Percentiles rank a stretch among this genome's conserved stretches.
Conservation (phyloP, 1,140 invertebrate genomes). For the Tetraneura akinire region DNA sequence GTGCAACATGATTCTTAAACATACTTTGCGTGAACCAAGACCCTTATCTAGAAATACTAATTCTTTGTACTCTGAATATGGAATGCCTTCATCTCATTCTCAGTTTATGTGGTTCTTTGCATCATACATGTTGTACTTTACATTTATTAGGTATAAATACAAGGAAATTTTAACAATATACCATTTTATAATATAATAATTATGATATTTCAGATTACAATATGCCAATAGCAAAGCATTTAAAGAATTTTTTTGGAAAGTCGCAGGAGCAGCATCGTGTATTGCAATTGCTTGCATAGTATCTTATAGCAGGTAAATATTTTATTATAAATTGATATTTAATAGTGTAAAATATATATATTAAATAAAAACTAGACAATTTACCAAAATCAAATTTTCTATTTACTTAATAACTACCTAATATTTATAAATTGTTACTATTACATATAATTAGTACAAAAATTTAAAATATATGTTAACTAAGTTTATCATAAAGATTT, state of each 20-base stretch:
- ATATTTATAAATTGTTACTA: no score
- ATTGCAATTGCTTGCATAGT: constrained; percentile 67
- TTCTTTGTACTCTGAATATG: constrained; percentile 78
- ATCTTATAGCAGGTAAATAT: constrained; percentile 61
- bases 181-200: not conserved
- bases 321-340: no score
- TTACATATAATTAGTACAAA: no score
- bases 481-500: no score
- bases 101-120: constrained; percentile 94
- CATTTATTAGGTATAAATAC: constrained; percentile 75
- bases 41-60: constrained; percentile 67
- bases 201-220: constrained; percentile 69
- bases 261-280: constrained; percentile 67
- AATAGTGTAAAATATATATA: no score
- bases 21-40: constrained; percentile 77
- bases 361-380: no score
- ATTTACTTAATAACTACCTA: no score
- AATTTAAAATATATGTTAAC: no score
- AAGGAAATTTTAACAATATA: not conserved
- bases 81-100: constrained; percentile 91
- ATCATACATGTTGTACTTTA: constrained; percentile 81
- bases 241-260: constrained; percentile 75
- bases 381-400: no score
- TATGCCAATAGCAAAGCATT: constrained; percentile 68
- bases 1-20: constrained; percentile 80